A percentile compares a stretch with the other conserved stretches of the same genome.
Evolutionary conservation across 2,888 invertebrate species (phyloP).

Genomic region (Ectemnius lituratus): DNA sequence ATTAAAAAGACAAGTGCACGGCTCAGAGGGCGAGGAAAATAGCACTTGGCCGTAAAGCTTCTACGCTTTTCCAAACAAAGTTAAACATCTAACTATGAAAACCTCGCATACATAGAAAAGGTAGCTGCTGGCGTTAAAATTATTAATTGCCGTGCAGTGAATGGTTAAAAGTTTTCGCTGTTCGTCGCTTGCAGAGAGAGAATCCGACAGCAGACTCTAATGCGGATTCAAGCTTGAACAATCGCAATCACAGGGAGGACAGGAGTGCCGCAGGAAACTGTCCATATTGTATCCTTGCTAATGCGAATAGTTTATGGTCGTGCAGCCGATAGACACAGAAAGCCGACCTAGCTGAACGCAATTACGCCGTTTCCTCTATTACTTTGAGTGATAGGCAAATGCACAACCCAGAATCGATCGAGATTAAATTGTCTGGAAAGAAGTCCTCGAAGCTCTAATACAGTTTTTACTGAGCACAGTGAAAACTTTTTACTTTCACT

Average conservation of each 20-base stretch:
- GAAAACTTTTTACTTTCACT: too few species aligned
- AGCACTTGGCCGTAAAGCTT: neutral
- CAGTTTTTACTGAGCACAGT: too few species aligned
- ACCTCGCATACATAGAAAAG: too few species aligned
- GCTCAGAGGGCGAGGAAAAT: too few species aligned
- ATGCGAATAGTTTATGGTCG: constrained; percentile 25
- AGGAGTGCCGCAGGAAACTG: constrained; percentile 56
- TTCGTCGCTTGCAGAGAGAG: too few species aligned
- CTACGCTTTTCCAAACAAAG: neutral
- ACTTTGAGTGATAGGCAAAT: neutral
- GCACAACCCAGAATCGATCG: neutral
- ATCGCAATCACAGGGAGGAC: constrained; percentile 29
- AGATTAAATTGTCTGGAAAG: too few species aligned
- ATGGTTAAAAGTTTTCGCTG: too few species aligned
- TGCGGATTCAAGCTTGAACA: constrained; percentile 43
- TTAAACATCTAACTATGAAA: too few species aligned
- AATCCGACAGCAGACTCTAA: constrained; percentile 11
- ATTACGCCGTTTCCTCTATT: constrained; percentile 1
- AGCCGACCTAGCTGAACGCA: neutral
- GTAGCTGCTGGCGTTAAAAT: too few species aligned
- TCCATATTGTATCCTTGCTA: constrained; percentile 39
- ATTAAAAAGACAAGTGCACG: too few species aligned
- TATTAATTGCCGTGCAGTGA: too few species aligned
- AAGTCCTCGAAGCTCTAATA: too few species aligned
- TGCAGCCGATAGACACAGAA: constrained; percentile 19